Conservation (phyloP, 2,797 vertebrate genomes). For the Argyrosomus regius region DNA sequence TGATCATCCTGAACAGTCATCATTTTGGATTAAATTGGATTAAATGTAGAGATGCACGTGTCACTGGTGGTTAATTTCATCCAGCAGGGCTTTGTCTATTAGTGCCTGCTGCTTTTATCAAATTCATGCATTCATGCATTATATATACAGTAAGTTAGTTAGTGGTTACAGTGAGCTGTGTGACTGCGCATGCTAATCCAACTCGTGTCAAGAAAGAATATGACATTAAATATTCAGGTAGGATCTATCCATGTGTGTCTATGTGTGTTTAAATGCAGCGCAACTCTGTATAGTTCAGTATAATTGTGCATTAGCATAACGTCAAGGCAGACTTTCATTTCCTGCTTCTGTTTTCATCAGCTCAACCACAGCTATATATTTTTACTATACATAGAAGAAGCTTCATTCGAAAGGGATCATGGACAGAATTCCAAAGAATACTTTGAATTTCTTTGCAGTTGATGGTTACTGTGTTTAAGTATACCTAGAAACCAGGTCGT, state of each 20-base stretch:
- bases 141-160: neutral
- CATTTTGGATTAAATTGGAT: slow-evolving; percentile 22
- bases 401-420: neutral
- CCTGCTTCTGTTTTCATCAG: neutral
- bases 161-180: neutral
- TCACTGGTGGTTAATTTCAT: slow-evolving; percentile 6
- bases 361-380: neutral
- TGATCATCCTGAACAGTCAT: neutral
- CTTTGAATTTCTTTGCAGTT: neutral
- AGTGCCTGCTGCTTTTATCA: neutral
- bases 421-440: neutral
- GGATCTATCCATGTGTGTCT: neutral
- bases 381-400: neutral
- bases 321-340: neutral
- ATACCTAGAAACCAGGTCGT: neutral
- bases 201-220: neutral
- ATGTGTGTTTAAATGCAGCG: neutral
- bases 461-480: neutral
- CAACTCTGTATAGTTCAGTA: neutral
- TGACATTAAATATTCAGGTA: slow-evolving; percentile 22
- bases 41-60: slow-evolving; percentile 9
- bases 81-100: neutral
- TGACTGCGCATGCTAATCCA: slow-evolving; percentile 28
- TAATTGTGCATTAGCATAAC: neutral
- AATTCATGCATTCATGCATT: neutral